Conservation (phyloP, 2,113 vertebrate genomes). For the Oryctolagus cuniculus region mOryCun1.1 NC_091432.1:220100001-220100500, state of each 20-base stretch:
- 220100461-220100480: not conserved
- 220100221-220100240: not conserved
- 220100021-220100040: not conserved
- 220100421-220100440: not conserved
- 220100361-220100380: not conserved
- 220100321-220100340: not conserved
- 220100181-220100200: not conserved
- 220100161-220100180: conserved; percentile 52
- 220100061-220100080: conserved; percentile 63
- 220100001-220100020: not conserved
- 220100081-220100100: conserved; percentile 55
- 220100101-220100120: conserved; percentile 66
- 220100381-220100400: not conserved
- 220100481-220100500: not conserved
- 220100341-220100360: not conserved
- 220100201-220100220: not conserved
- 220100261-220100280: not conserved
- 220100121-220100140: conserved; percentile 67
- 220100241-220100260: not conserved
- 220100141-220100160: conserved; percentile 43
- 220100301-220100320: not conserved
- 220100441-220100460: not conserved
- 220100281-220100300: not conserved
- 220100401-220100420: not conserved
- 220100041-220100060: not conserved